Percentiles rank a stretch among this genome's conserved stretches.
phyloP scores from a whole-genome alignment of 1,140 invertebrate species.

The Drosophila sturtevanti region DNA sequence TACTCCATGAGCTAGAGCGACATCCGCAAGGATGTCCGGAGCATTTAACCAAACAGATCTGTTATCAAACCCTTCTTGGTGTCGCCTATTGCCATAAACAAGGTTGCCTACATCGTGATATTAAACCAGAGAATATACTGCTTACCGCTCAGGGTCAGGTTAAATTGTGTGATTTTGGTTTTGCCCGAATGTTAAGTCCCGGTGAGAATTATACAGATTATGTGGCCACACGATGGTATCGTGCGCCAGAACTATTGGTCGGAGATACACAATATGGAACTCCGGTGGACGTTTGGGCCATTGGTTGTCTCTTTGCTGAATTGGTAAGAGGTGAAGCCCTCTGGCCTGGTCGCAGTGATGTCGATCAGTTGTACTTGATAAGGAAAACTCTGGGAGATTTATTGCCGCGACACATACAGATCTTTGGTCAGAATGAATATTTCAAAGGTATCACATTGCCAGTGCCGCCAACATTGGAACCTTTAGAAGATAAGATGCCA shows the following conservation, averaged over 20 bases:
- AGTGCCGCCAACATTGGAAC: slow-evolving; percentile 93
- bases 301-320: slow-evolving; percentile 93
- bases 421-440: slow-evolving; percentile 98
- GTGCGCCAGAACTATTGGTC: slow-evolving; percentile 97
- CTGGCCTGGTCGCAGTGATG: slow-evolving; percentile 99
- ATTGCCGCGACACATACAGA: slow-evolving; percentile 95
- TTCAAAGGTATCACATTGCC: slow-evolving; percentile 95
- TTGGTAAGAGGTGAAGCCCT: slow-evolving; percentile 96
- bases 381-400: slow-evolving; percentile 95
- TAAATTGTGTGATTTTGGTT: slow-evolving; percentile 99
- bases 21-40: slow-evolving; percentile 94
- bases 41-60: slow-evolving; percentile 93
- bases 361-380: slow-evolving; percentile 98
- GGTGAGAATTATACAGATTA: slow-evolving; percentile 99
- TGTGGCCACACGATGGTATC: slow-evolving; percentile 99
- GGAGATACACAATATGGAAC: slow-evolving; percentile 99
- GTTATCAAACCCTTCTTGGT: slow-evolving; percentile 97
- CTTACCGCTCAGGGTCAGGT: slow-evolving; percentile 97
- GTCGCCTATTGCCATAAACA: slow-evolving; percentile 98
- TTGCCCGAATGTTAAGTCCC: slow-evolving; percentile 97
- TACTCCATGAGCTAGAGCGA: slow-evolving; percentile 97
- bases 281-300: slow-evolving; percentile 96
- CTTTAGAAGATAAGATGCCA: slow-evolving; percentile 93
- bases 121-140: slow-evolving; percentile 99
- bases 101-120: slow-evolving; percentile 98